phyloP scores from a whole-genome alignment of 2,113 vertebrate species.

The Glaucidium brasilianum region DNA sequence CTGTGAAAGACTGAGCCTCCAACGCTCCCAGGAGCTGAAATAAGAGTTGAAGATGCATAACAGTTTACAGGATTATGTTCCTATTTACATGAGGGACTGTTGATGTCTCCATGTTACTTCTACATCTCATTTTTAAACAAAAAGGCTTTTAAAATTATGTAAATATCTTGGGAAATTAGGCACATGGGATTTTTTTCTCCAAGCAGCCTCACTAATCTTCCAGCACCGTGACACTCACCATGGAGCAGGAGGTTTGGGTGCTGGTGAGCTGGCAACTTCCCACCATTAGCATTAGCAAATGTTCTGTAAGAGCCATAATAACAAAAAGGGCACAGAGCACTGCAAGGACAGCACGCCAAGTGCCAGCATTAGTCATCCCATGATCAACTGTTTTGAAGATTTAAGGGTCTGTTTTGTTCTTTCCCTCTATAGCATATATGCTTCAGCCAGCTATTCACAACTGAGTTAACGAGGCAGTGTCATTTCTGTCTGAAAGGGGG shows the following conservation, averaged over 20 bases:
- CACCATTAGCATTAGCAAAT: conserved; percentile 66
- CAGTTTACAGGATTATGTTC: neutral
- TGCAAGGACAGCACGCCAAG: conserved; percentile 16
- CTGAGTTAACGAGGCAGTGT: conserved; percentile 26
- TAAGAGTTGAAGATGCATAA: neutral
- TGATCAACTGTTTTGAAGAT: conserved; percentile 58
- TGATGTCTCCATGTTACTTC: neutral
- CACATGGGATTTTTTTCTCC: neutral
- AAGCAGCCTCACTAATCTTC: conserved; percentile 10
- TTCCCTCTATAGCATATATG: neutral
- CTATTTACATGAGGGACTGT: neutral
- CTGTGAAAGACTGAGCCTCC: neutral
- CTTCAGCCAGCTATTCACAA: neutral
- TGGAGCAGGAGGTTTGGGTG: conserved; percentile 43
- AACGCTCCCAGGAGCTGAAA: neutral
- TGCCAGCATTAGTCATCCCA: conserved; percentile 51
- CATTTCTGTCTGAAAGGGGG: neutral
- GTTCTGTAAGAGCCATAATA: conserved; percentile 47
- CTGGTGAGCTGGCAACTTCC: conserved; percentile 53
- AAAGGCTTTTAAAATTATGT: neutral
- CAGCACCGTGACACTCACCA: conserved; percentile 31
- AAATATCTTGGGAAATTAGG: conserved; percentile 46
- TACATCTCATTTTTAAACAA: conserved; percentile 5
- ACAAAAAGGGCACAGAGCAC: conserved; percentile 35
- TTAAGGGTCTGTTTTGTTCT: conserved; percentile 48